Conservation (phyloP, 2,797 vertebrate species). For the Cichlasoma orientale region DNA sequence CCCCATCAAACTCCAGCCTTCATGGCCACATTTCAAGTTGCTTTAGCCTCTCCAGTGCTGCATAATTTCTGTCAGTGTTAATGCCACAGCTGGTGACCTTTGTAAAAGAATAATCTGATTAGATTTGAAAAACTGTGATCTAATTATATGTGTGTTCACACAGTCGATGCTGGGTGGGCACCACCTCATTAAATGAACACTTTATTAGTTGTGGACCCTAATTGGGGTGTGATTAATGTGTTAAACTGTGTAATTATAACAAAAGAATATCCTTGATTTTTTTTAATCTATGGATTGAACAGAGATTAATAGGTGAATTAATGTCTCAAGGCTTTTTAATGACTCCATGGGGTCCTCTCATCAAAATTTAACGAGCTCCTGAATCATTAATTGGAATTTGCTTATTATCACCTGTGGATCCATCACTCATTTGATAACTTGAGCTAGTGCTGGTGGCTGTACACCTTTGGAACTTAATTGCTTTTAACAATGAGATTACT, state of each 20-base stretch:
- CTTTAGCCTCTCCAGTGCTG: background rate
- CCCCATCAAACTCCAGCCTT: background rate
- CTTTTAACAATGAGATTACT: conserved; percentile 33
- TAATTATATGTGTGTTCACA: conserved; percentile 22
- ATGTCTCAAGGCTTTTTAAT: conserved; percentile 62
- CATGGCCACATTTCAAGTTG: background rate
- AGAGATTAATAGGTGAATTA: conserved; percentile 66
- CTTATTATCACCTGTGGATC: conserved; percentile 78
- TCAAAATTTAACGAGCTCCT: conserved; percentile 70
- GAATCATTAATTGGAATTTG: conserved; percentile 78
- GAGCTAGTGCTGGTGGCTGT: conserved; percentile 27
- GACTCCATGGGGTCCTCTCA: conserved; percentile 59
- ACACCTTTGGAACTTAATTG: conserved; percentile 38
- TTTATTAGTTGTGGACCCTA: conserved; percentile 38
- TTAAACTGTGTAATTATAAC: conserved; percentile 61
- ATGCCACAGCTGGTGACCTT: conserved; percentile 15
- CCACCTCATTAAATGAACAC: conserved; percentile 40
- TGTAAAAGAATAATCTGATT: conserved; percentile 13
- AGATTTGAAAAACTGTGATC: conserved; percentile 38
- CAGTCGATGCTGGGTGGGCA: conserved; percentile 19
- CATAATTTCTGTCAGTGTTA: conserved; percentile 11
- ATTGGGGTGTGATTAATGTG: conserved; percentile 65
- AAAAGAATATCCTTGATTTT: conserved; percentile 56
- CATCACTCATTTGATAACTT: conserved; percentile 56
- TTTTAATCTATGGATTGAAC: conserved; percentile 58